Base-by-base conservation (phyloP, 1,140 invertebrate species). In the Drosophila punjabiensis region DNA sequence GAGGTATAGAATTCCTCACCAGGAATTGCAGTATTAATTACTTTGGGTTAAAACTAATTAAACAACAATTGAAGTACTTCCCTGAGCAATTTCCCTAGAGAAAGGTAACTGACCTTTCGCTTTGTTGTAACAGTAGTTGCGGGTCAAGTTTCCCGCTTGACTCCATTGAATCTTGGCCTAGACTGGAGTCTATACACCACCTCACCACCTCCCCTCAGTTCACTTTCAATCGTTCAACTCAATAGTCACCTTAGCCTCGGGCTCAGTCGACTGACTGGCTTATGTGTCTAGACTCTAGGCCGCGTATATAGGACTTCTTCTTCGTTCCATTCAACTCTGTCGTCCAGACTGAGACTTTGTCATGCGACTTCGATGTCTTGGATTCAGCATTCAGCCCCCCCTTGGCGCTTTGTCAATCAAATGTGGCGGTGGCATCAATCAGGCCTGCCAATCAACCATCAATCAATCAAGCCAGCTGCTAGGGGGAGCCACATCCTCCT, bases 361-460 rank as follows among this genome's bases (percentile, higher is more conserved):
- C 30, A 13, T 18, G 52, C 28, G 33, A 20, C 62, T 39, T 30
- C 4, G 3, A 3, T 20, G 50, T 10, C 61, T 33, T 16, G 41
- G 41, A 7, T 5, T 13, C 33, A 1, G 24, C 24, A 24, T 9
- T 9, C 32, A 2, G 6, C 8, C 5, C 13, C 11, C 2, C 5
- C 45, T 13, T 9, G 47, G 3, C 24, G 65, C 59, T 50, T 63
- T 82, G 80, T 82, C 81, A 79, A 79, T 79, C 81, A 79, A 65
- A 53, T 8, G 43, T 48, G 56, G 43, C 37, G 14, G 47, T 33
- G 48, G 66, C 69, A 79, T 83, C 81, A 83, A 83, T 83, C 81
- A 83, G 48, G 50, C 69, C 28, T 68, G 76, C 76, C 81, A 83
- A 84, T 79, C 74, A 84, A 64, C 81, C 75, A 80, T 83, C 66